Percentiles rank a stretch among this genome's conserved stretches.
Evolutionary conservation across 2,888 invertebrate species (phyloP).

Genomic region (Electrophaes corylata): DNA sequence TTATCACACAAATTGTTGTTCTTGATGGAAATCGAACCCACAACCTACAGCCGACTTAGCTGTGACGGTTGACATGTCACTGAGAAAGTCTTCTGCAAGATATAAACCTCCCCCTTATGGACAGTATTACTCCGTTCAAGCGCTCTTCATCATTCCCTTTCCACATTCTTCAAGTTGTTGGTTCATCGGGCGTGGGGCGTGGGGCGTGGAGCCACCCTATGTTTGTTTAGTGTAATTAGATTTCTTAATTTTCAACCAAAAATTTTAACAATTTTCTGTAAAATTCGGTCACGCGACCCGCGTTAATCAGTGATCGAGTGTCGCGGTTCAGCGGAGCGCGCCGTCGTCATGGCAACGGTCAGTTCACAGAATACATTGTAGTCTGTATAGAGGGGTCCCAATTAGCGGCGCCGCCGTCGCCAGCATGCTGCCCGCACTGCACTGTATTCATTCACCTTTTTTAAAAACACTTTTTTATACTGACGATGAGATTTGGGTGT

Average conservation of each 20-base stretch:
- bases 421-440: slow-evolving; percentile 1
- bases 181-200: no score
- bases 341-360: slow-evolving; percentile 38
- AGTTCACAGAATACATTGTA: slow-evolving; percentile 15
- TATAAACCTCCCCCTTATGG: no score
- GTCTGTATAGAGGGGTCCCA: slow-evolving; percentile 26
- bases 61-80: no score
- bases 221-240: no score
- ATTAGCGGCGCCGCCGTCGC: slow-evolving; percentile 45
- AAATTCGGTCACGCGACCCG: slow-evolving; percentile 13
- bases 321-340: slow-evolving; percentile 34
- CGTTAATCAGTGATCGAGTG: slow-evolving; percentile 32
- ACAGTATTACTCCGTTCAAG: no score
- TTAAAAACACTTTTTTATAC: neutral
- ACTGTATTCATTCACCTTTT: neutral
- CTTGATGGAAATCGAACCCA: no score
- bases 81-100: no score
- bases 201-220: no score
- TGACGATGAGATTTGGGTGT: neutral
- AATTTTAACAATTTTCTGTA: slow-evolving; percentile 9
- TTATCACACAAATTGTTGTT: no score
- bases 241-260: neutral
- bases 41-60: no score
- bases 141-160: no score
- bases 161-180: no score